Conservation (phyloP, 2,113 vertebrate genomes). For the Grantiella picta region DNA sequence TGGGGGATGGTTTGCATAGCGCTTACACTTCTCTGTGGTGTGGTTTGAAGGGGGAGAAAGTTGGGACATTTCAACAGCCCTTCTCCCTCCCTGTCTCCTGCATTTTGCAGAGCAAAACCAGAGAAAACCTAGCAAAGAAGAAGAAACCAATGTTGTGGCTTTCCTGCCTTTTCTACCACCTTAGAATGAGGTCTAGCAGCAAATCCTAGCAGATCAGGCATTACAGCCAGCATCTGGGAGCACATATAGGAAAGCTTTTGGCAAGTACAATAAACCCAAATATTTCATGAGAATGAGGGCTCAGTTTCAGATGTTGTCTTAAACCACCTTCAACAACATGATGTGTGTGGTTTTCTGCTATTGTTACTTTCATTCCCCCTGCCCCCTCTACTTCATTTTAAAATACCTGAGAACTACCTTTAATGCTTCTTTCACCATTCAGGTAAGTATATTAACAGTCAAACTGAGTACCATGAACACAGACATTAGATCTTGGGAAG, state of each 20-base stretch:
- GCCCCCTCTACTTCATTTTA: fast-evolving
- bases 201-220: not conserved
- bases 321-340: not conserved
- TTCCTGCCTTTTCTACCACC: not conserved
- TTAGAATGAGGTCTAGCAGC: not conserved
- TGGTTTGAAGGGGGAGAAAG: not conserved
- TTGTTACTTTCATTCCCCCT: not conserved
- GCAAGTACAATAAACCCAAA: not conserved
- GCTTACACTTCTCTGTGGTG: not conserved
- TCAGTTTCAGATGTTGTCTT: not conserved
- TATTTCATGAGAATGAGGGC: not conserved
- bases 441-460: constrained; percentile 11
- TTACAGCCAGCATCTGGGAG: not conserved
- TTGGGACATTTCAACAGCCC: not conserved
- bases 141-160: not conserved
- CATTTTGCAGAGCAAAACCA: not conserved
- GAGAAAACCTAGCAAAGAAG: not conserved
- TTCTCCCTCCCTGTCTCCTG: not conserved
- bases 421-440: not conserved
- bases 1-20: not conserved
- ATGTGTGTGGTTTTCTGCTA: not conserved
- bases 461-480: not conserved
- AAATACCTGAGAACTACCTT: not conserved
- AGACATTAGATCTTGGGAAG: constrained; percentile 11
- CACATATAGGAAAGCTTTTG: not conserved